Base-by-base conservation (phyloP, 1,140 invertebrate species). In the Zaprionus camerounensis region DNA sequence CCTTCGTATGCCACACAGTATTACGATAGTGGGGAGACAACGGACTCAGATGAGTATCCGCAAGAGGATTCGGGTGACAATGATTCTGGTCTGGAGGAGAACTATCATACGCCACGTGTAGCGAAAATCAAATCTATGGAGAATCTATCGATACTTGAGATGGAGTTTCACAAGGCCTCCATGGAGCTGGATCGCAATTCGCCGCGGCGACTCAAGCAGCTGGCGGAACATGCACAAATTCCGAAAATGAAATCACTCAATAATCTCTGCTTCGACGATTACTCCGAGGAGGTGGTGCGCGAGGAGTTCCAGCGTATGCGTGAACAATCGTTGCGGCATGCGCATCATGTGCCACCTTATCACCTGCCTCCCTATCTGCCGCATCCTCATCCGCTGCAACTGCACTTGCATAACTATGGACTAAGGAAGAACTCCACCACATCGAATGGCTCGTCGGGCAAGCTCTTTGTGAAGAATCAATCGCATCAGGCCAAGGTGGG, bases 61-160 rank as follows among this genome's bases (percentile, higher is more conserved):
- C 70, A 82, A n/a, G 81, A 83, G 51, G 88, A 91, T 13, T 82
- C 64, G 4, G 83, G 65, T 0, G 91, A 92, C 38, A 88, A 92
- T 20, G 92, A 93, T 63, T 93, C 92, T 0, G 92, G 91, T 6
- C 62, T 92, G 13, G 92, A 93, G 76, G 91, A 92, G 34, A 92
- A 92, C 62, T 93, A 71, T 20, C 90, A 92, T 46, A 92, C 92
- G 28, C 92, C 92, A 0, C 77, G 91, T 1, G 91, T 92, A 61
- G 80, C 91, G 11, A 92, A 92, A 82, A 91, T 92, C 26, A 92
- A 92, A 63, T 92, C 91, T 0, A 92, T 92, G 91, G 91, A 92
- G 64, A 92, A 92, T 80, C 66, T 92, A 9, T 92, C 91, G 20
- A 88, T 92, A 58, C 65, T 92, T 2, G 91, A 92, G 61, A 92